Conservation (phyloP, 2,113 vertebrate genomes). For the Rhombomys opimus region DNA sequence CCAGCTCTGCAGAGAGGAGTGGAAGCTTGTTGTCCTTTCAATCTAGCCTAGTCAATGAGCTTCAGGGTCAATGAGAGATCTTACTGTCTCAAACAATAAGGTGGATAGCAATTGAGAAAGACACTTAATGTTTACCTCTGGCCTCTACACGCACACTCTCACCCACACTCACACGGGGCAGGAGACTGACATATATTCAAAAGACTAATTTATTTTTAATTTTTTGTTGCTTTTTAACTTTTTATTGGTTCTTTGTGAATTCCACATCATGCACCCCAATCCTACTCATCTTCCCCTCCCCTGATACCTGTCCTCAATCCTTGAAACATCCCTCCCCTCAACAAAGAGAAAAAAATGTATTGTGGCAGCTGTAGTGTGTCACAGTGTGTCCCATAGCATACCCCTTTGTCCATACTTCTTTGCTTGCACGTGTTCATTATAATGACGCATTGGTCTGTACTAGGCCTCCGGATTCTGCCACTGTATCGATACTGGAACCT, state of each 20-base stretch:
- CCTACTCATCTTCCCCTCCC: neutral
- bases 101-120: neutral
- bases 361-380: neutral
- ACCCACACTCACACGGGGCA: neutral
- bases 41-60: neutral
- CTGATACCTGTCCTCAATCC: neutral
- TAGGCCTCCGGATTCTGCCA: neutral
- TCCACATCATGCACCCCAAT: neutral
- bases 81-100: neutral
- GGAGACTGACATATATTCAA: neutral
- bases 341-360: neutral
- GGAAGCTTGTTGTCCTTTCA: neutral
- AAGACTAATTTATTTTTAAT: neutral
- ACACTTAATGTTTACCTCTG: neutral
- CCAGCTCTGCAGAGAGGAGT: neutral
- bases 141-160: neutral
- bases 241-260: neutral
- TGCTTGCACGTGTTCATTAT: neutral
- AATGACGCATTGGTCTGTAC: neutral
- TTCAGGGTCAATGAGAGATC: neutral
- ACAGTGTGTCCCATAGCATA: neutral
- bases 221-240: neutral
- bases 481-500: neutral
- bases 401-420: neutral
- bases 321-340: neutral